These are phyloP conservation scores for Drosophila pruinosa DNA, from an alignment of 1,140 invertebrate species.

Conservation along the genomic window DNA sequence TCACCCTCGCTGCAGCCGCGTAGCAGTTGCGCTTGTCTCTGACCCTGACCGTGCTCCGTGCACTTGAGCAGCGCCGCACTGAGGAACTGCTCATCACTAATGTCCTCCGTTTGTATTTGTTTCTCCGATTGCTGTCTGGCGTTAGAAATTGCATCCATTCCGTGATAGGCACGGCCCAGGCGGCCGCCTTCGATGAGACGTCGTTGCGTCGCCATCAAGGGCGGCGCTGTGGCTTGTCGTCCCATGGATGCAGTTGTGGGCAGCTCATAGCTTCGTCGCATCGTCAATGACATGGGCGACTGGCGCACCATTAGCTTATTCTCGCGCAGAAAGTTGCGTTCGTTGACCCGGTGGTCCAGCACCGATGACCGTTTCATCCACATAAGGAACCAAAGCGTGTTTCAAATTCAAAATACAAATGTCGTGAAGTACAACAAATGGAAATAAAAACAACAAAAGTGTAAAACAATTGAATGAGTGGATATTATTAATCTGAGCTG, in stretches of 20 bases:
- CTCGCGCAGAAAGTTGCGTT: conserved; percentile 56
- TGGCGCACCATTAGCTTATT: conserved; percentile 37
- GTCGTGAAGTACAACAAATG: conserved; percentile 2
- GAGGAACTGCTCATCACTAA: conserved; percentile 52
- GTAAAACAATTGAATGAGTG: not conserved
- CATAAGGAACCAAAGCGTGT: not conserved
- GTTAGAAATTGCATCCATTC: not conserved
- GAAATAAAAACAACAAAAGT: conserved; percentile 27
- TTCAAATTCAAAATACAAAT: conserved; percentile 1
- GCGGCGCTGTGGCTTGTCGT: not conserved
- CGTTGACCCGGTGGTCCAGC: not conserved
- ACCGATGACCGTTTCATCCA: conserved; percentile 13
- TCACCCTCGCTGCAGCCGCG: conserved; percentile 50
- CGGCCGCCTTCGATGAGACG: not conserved
- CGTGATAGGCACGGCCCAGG: not conserved
- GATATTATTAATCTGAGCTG: not conserved
- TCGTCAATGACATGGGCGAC: not conserved
- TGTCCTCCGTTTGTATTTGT: conserved; percentile 64
- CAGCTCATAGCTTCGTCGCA: conserved; percentile 19
- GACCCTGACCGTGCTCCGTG: conserved; percentile 7
- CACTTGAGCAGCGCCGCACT: conserved; percentile 59
- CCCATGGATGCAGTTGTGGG: conserved; percentile 36
- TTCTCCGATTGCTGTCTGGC: conserved; percentile 38
- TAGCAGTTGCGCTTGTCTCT: not conserved
- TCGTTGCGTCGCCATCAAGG: not conserved